Percentiles rank a stretch among this genome's conserved stretches.
Conservation (phyloP, 2,797 vertebrate genomes). For the Diplodus puntazzo region DNA sequence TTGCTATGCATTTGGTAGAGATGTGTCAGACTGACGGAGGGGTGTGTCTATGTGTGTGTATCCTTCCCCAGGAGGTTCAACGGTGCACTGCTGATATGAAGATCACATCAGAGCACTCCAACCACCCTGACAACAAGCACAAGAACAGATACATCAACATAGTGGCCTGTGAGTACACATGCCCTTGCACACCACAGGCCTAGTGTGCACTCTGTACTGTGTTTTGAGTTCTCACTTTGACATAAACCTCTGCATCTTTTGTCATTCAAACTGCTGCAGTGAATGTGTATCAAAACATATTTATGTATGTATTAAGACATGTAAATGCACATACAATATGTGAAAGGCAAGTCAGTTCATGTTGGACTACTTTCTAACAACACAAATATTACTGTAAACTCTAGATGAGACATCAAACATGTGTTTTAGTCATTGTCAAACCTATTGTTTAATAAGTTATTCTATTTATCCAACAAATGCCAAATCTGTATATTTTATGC, state of each 20-base stretch:
- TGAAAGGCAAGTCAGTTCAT: too few relatives aligned
- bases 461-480: too few relatives aligned
- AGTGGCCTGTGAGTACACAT: slow-evolving; percentile 88
- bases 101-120: slow-evolving; percentile 94
- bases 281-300: too few relatives aligned
- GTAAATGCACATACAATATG: too few relatives aligned
- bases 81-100: slow-evolving; percentile 91
- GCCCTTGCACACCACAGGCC: neutral
- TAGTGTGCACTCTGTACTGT: neutral
- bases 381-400: too few relatives aligned
- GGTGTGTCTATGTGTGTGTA: slow-evolving; percentile 11
- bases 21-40: neutral
- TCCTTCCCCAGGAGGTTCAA: slow-evolving; percentile 89
- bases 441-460: too few relatives aligned
- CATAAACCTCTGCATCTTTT: neutral
- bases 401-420: too few relatives aligned
- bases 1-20: neutral
- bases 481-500: too few relatives aligned
- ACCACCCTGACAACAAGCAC: slow-evolving; percentile 96
- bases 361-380: too few relatives aligned
- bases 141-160: slow-evolving; percentile 99
- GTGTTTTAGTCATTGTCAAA: too few relatives aligned
- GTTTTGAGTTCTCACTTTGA: neutral
- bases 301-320: too few relatives aligned
- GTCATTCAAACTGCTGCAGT: neutral